A percentile compares a stretch with the other conserved stretches of the same genome.
phyloP scores from a whole-genome alignment of 2,888 invertebrate genomes.

The Clostera curtula region DNA sequence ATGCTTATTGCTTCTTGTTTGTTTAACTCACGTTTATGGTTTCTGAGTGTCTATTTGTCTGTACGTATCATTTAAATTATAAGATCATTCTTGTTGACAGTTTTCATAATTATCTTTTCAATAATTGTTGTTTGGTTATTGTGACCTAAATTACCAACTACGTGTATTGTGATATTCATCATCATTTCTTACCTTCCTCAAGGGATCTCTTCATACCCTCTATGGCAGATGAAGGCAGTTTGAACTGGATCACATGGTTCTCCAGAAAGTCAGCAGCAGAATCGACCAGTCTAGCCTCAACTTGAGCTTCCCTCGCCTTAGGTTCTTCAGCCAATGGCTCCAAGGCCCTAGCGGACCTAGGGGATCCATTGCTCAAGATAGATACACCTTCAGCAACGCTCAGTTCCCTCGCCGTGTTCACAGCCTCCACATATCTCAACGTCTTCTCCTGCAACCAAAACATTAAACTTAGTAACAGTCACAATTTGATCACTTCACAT shows the following conservation, averaged over 20 bases:
- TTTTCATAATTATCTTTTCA: too few relatives aligned
- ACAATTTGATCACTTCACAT: constrained; percentile 31
- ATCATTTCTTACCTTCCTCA: constrained; percentile 88
- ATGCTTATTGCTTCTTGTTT: too few relatives aligned
- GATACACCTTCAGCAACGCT: constrained; percentile 76
- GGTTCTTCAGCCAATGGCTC: constrained; percentile 82
- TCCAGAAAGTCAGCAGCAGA: constrained; percentile 85
- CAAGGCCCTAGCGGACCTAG: constrained; percentile 75
- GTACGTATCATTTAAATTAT: too few relatives aligned
- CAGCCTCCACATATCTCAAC: constrained; percentile 79
- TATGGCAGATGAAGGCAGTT: constrained; percentile 82
- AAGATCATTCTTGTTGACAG: too few relatives aligned
- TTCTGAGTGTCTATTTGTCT: too few relatives aligned
- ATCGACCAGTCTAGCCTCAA: constrained; percentile 84
- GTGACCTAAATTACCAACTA: too few relatives aligned
- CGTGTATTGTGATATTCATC: too few relatives aligned
- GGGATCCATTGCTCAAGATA: constrained; percentile 62
- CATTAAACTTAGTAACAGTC: constrained; percentile 31
- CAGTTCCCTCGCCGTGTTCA: constrained; percentile 72
- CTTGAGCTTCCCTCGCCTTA: constrained; percentile 81
- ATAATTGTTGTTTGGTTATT: too few relatives aligned
- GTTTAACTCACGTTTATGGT: too few relatives aligned
- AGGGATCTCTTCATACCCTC: constrained; percentile 85
- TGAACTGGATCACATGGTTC: constrained; percentile 87
- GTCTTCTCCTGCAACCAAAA: constrained; percentile 81